A percentile compares a stretch with the other conserved stretches of the same genome.
Evolutionary conservation across 2,888 invertebrate genomes (phyloP).

Genomic region (Drosophila prolongata): DNA sequence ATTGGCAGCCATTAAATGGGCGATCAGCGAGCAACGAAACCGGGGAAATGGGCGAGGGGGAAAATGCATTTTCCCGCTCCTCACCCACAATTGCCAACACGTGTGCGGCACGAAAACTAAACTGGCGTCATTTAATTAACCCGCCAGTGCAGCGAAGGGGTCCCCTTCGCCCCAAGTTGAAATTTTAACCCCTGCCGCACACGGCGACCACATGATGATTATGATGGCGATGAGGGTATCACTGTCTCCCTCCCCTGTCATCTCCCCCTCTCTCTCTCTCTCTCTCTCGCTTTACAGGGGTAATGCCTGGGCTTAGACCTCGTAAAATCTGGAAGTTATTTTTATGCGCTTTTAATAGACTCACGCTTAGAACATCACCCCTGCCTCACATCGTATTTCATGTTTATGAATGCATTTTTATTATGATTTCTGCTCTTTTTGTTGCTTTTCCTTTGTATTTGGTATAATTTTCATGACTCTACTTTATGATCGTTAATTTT

Average conservation of each 20-base stretch:
- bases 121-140: conserved; percentile 80
- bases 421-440: conserved; percentile 60
- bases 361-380: conserved; percentile 61
- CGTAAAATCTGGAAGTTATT: conserved; percentile 73
- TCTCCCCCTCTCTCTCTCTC: neutral
- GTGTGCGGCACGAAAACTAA: conserved; percentile 67
- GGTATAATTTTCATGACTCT: conserved; percentile 55
- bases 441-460: conserved; percentile 31
- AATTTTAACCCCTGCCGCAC: conserved; percentile 20
- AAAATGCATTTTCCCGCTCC: conserved; percentile 38
- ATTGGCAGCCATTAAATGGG: conserved; percentile 46
- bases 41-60: conserved; percentile 19
- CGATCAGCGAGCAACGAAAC: conserved; percentile 33
- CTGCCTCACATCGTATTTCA: conserved; percentile 70
- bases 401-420: conserved; percentile 81
- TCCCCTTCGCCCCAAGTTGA: neutral
- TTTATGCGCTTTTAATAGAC: conserved; percentile 81
- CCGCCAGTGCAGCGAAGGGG: conserved; percentile 54
- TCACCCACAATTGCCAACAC: conserved; percentile 70
- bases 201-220: conserved; percentile 49
- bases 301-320: conserved; percentile 40
- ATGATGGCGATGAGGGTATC: conserved; percentile 59
- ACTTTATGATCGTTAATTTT: conserved; percentile 63
- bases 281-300: conserved; percentile 3
- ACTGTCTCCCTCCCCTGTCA: conserved; percentile 35